These are phyloP conservation scores for Zenarchopterus dispar DNA, from an alignment of 2,797 vertebrate species.

Conservation along the genomic window DNA sequence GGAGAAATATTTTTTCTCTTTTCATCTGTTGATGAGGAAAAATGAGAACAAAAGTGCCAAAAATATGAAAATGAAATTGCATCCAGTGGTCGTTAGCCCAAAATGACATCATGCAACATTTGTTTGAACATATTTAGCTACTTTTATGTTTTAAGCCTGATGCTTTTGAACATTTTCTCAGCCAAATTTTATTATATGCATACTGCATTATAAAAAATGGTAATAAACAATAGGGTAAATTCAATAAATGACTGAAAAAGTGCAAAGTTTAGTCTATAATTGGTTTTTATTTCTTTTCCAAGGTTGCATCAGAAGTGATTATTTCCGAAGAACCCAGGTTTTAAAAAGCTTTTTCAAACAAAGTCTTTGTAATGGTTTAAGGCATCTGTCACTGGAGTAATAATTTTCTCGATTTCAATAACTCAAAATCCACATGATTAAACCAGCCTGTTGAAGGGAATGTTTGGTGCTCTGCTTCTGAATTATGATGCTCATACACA, in stretches of 20 bases:
- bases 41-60: constrained; percentile 16
- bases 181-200: too few species aligned
- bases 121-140: too few species aligned
- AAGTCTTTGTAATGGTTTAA: constrained; percentile 6
- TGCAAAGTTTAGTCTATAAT: too few species aligned
- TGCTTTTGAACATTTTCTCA: too few species aligned
- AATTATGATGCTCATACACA: background rate
- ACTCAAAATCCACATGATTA: constrained; percentile 33
- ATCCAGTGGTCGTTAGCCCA: background rate
- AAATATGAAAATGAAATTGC: constrained; percentile 31
- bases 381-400: constrained; percentile 24
- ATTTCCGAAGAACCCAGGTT: background rate
- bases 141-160: too few species aligned
- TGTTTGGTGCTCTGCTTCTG: constrained; percentile 12
- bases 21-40: constrained; percentile 57
- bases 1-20: constrained; percentile 15
- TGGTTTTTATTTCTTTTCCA: too few species aligned
- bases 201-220: too few species aligned
- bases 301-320: too few species aligned
- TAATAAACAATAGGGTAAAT: too few species aligned
- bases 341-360: background rate
- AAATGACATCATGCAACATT: background rate
- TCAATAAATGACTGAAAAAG: too few species aligned
- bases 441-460: constrained; percentile 20
- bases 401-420: constrained; percentile 29